phyloP scores from a whole-genome alignment of 2,888 invertebrate genomes.

The Tipula lateralis region DNA sequence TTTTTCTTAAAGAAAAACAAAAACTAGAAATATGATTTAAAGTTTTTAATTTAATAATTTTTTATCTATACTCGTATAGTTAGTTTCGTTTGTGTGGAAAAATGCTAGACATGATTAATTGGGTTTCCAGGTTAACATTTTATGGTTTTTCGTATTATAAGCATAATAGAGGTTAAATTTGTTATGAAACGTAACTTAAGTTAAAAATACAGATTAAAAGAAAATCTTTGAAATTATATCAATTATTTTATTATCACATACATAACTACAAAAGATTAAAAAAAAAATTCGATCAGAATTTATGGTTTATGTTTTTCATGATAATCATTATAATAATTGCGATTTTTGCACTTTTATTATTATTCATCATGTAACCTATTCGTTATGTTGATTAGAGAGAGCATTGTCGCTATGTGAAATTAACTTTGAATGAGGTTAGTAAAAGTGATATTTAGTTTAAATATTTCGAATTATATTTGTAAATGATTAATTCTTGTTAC shows the following conservation, averaged over 20 bases:
- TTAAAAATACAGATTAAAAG: not conserved
- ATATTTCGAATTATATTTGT: too few relatives aligned
- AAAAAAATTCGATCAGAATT: not conserved
- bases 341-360: not conserved
- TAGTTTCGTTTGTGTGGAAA: not conserved
- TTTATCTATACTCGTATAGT: not conserved
- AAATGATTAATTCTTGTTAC: too few relatives aligned
- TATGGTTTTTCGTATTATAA: not conserved
- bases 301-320: not conserved
- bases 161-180: not conserved
- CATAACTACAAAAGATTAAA: not conserved
- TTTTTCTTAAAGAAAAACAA: not conserved
- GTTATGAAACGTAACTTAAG: not conserved
- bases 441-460: too few relatives aligned
- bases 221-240: not conserved
- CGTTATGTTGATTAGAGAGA: too few relatives aligned
- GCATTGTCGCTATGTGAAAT: too few relatives aligned
- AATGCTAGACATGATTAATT: not conserved
- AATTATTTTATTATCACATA: not conserved
- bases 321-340: not conserved
- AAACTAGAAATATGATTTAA: not conserved
- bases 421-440: too few relatives aligned
- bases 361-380: too few relatives aligned
- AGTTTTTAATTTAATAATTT: not conserved
- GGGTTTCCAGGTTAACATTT: not conserved